Percentiles rank a stretch among this genome's conserved stretches.
Evolutionary conservation across 1,140 invertebrate species (phyloP).

Genomic region (Zaprionus nigranus): DNA sequence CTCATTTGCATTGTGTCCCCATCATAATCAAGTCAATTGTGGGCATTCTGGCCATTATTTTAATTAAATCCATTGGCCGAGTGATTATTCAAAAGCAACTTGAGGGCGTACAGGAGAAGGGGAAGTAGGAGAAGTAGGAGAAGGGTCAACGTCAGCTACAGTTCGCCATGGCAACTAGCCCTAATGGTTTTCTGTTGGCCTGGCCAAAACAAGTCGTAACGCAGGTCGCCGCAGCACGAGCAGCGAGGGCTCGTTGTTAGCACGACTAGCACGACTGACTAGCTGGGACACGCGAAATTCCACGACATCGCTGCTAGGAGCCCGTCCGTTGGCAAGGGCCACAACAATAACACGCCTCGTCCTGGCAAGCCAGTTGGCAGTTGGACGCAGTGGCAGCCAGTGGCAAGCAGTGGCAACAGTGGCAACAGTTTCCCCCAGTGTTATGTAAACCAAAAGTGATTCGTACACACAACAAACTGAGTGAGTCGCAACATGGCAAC

Average conservation of each 20-base stretch:
- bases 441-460: slow-evolving; percentile 35
- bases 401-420: slow-evolving; percentile 62
- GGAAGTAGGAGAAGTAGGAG: not conserved
- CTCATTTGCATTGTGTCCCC: not conserved
- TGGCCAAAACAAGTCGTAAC: slow-evolving; percentile 58
- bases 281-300: slow-evolving; percentile 65
- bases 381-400: slow-evolving; percentile 66
- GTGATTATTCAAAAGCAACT: slow-evolving; percentile 38
- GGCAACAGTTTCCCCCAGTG: slow-evolving; percentile 43
- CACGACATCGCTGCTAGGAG: slow-evolving; percentile 78
- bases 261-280: slow-evolving; percentile 55
- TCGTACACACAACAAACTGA: not conserved
- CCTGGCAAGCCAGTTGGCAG: slow-evolving; percentile 72
- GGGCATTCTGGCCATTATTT: slow-evolving; percentile 52
- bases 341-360: slow-evolving; percentile 79
- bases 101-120: not conserved
- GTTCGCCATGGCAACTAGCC: slow-evolving; percentile 54
- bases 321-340: slow-evolving; percentile 66
- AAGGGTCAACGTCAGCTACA: not conserved
- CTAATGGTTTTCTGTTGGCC: slow-evolving; percentile 70
- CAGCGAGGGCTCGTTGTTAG: slow-evolving; percentile 52
- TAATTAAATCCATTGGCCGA: slow-evolving; percentile 59
- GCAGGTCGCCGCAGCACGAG: slow-evolving; percentile 20
- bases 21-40: slow-evolving; percentile 65
- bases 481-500: slow-evolving; percentile 27